phyloP scores from a whole-genome alignment of 2,888 invertebrate species.

The Dioctria linearis region DNA sequence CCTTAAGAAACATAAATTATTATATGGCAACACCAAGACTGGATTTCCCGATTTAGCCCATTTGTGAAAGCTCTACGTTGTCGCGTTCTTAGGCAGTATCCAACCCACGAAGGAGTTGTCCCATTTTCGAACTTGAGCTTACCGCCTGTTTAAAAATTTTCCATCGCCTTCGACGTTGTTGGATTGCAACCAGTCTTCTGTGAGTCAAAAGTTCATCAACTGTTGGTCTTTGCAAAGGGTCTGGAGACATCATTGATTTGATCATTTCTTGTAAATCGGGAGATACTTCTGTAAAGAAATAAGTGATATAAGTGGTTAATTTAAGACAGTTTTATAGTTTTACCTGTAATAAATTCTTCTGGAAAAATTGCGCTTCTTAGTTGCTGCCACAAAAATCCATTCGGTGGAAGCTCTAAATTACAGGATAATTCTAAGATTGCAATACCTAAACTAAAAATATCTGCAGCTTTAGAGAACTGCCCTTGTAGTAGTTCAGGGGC shows the following conservation, averaged over 20 bases:
- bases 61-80: no score
- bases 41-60: no score
- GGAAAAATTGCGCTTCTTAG: conserved; percentile 75
- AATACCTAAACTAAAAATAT: conserved; percentile 83
- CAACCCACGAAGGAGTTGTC: no score
- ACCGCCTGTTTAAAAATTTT: conserved; percentile 65
- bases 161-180: conserved; percentile 66
- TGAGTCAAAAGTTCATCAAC: conserved; percentile 72
- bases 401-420: conserved; percentile 79
- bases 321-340: conserved; percentile 56
- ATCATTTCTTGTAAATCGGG: conserved; percentile 73
- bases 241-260: conserved; percentile 74
- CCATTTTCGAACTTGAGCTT: no score
- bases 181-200: conserved; percentile 64
- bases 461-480: conserved; percentile 78
- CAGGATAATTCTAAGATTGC: conserved; percentile 80
- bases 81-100: no score
- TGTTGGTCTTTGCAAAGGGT: conserved; percentile 72
- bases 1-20: no score
- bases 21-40: no score
- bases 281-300: conserved; percentile 69
- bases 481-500: conserved; percentile 81
- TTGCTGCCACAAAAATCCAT: conserved; percentile 80
- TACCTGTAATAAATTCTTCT: conserved; percentile 70
- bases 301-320: background rate